These are phyloP conservation scores for Dendrocopos noguchii DNA, from an alignment of 2,113 vertebrate species.

Conservation along the genomic window DNA sequence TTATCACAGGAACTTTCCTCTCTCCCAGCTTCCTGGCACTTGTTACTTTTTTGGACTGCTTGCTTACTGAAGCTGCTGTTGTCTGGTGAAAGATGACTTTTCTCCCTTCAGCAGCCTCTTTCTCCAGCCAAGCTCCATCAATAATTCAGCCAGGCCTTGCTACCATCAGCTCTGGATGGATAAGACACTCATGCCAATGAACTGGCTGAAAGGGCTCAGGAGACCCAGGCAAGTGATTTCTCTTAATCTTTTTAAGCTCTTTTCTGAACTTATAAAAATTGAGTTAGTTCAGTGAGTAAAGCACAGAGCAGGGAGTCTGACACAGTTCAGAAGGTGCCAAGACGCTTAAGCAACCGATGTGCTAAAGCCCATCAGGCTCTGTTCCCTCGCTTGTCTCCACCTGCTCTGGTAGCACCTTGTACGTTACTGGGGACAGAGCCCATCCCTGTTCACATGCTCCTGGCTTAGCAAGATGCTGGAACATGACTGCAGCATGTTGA, in stretches of 20 bases:
- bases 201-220: slow-evolving; percentile 9
- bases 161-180: not conserved
- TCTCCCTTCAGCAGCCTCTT: not conserved
- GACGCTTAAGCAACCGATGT: not conserved
- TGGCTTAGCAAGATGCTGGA: not conserved
- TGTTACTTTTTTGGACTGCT: not conserved
- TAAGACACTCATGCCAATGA: not conserved
- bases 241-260: not conserved
- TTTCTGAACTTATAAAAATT: not conserved
- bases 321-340: not conserved
- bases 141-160: not conserved
- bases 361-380: slow-evolving; percentile 2
- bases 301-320: not conserved
- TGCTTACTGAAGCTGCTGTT: not conserved
- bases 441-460: not conserved
- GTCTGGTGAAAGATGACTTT: not conserved
- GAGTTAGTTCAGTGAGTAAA: not conserved
- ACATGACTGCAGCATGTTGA: not conserved
- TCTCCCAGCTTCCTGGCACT: not conserved
- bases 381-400: slow-evolving; percentile 7
- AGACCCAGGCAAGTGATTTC: not conserved
- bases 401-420: not conserved
- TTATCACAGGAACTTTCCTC: not conserved
- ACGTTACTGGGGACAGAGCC: not conserved
- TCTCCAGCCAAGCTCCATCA: slow-evolving; percentile 11